Evolutionary conservation across 2,888 invertebrate genomes (phyloP).

Genomic region (Zygogramma bicolorata): DNA sequence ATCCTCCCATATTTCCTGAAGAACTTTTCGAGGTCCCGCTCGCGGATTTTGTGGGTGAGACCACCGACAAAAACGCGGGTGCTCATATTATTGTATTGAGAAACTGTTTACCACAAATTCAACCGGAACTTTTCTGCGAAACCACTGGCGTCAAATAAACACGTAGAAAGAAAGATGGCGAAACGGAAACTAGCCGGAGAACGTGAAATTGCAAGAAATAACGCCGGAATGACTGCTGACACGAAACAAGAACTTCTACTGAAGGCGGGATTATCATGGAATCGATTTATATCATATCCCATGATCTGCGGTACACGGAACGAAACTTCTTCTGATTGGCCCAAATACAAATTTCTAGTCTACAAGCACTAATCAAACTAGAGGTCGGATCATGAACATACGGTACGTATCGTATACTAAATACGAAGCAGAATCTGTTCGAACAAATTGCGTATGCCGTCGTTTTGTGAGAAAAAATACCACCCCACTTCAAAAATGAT

Average conservation of each 20-base stretch:
- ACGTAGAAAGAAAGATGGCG: constrained; percentile 5
- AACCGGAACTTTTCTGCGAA: not conserved
- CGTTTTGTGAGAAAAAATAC: too few species aligned
- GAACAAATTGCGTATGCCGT: too few species aligned
- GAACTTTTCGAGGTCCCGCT: constrained; percentile 95
- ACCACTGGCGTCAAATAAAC: not conserved
- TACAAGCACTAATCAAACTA: too few species aligned
- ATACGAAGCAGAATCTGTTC: too few species aligned
- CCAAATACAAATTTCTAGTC: too few species aligned
- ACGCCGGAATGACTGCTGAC: constrained; percentile 24
- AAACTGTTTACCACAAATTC: not conserved
- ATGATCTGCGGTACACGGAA: too few species aligned
- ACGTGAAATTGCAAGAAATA: constrained; percentile 20
- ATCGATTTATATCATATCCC: too few species aligned
- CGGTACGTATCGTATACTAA: too few species aligned
- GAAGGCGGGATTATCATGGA: too few species aligned
- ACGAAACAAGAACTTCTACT: not conserved
- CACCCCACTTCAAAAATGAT: too few species aligned
- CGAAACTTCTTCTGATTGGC: too few species aligned
- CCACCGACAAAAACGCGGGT: constrained; percentile 90
- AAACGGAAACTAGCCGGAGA: not conserved
- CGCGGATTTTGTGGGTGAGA: constrained; percentile 87
- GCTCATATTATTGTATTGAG: constrained; percentile 68
- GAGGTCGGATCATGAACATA: too few species aligned
- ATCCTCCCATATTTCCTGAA: constrained; percentile 96